phyloP scores from a whole-genome alignment of 2,797 vertebrate species.

The Megaceryle alcyon region DNA sequence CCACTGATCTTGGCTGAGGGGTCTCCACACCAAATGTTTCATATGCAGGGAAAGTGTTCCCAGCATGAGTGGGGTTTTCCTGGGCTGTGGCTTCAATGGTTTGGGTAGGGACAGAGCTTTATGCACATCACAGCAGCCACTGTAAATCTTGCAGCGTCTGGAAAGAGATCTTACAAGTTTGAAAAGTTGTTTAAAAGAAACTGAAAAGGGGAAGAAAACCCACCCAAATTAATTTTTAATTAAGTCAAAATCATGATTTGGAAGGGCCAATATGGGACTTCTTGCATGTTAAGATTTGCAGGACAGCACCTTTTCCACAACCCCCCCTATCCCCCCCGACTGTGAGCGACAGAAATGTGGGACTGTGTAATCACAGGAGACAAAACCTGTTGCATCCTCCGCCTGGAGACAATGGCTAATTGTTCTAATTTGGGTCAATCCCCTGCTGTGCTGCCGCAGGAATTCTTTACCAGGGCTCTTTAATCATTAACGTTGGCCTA shows the following conservation, averaged over 20 bases:
- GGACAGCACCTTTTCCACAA: not conserved
- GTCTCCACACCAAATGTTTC: not conserved
- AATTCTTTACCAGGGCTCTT: not conserved
- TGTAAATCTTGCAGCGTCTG: not conserved
- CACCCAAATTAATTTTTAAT: not conserved
- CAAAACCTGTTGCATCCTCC: not conserved
- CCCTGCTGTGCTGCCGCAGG: conserved; percentile 25
- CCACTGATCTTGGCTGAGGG: not conserved
- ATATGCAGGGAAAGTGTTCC: not conserved
- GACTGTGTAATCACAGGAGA: not conserved
- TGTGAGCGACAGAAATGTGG: not conserved
- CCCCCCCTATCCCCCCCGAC: not conserved
- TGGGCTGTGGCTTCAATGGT: not conserved
- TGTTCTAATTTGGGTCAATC: conserved; percentile 52
- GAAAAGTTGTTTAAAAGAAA: not conserved
- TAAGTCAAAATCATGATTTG: not conserved
- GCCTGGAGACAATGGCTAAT: conserved; percentile 23
- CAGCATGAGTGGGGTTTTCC: not conserved
- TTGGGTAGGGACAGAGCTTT: not conserved
- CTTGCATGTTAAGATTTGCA: not conserved
- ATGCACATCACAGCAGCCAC: not conserved
- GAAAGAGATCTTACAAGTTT: not conserved
- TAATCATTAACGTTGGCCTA: not conserved
- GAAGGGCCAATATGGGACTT: not conserved
- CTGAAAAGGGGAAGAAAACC: fast-evolving